phyloP scores from a whole-genome alignment of 2,888 invertebrate genomes.

The Kuschelorhynchus macadamiae region DNA sequence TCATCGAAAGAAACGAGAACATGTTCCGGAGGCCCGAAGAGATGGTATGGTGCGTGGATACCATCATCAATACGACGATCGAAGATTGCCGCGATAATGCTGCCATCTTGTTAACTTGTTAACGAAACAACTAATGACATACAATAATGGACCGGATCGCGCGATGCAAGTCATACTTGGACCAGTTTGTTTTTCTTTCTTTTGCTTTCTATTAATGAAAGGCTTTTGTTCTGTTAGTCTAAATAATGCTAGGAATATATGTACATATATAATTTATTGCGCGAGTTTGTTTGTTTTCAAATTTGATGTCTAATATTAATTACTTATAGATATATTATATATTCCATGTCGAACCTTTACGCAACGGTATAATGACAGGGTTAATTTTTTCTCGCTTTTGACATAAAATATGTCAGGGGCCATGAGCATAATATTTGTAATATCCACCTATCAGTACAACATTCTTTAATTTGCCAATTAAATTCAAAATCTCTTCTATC shows the following conservation, averaged over 20 bases:
- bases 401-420: too few relatives aligned
- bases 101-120: slow-evolving; percentile 69
- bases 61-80: slow-evolving; percentile 63
- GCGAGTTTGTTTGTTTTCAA: too few relatives aligned
- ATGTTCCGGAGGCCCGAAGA: slow-evolving; percentile 54
- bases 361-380: too few relatives aligned
- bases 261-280: too few relatives aligned
- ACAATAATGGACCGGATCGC: slow-evolving; percentile 64
- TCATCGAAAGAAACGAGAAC: slow-evolving; percentile 59
- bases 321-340: not conserved
- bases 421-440: too few relatives aligned
- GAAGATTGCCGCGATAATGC: slow-evolving; percentile 65
- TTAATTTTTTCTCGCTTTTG: too few relatives aligned
- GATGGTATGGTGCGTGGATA: slow-evolving; percentile 61
- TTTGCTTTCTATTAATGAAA: slow-evolving; percentile 27
- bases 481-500: too few relatives aligned
- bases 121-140: slow-evolving; percentile 68
- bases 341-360: not conserved
- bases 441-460: too few relatives aligned
- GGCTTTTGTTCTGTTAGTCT: slow-evolving; percentile 11
- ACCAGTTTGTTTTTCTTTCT: slow-evolving; percentile 30
- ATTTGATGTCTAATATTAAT: too few relatives aligned
- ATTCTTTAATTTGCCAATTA: too few relatives aligned
- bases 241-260: too few relatives aligned
- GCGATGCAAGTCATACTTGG: slow-evolving; percentile 65